Conservation (phyloP, 1,140 invertebrate genomes). For the Drosophila guanche region DNA sequence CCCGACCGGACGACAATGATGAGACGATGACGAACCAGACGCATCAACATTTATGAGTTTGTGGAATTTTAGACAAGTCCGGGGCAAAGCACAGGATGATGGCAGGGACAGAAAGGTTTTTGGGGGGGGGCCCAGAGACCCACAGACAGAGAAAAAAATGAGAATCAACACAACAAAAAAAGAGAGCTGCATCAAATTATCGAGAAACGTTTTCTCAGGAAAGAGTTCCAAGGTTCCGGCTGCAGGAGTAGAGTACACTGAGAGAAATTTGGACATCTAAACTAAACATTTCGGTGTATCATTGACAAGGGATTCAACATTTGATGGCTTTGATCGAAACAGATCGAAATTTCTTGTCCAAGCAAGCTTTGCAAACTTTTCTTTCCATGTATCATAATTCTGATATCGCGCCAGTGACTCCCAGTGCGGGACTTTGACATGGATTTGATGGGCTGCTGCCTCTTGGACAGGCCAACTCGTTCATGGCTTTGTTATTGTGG, state of each 20-base stretch:
- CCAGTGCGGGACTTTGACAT: conserved; percentile 70
- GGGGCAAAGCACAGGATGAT: conserved; percentile 3
- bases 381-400: conserved; percentile 5
- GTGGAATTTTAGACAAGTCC: conserved; percentile 67
- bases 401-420: conserved; percentile 20
- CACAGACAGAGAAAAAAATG: conserved; percentile 15
- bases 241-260: too few relatives aligned
- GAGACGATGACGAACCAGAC: conserved; percentile 68
- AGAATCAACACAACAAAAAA: conserved; percentile 15
- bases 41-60: conserved; percentile 77
- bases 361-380: too few relatives aligned
- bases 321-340: too few relatives aligned
- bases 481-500: conserved; percentile 27
- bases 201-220: conserved; percentile 67
- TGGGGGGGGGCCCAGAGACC: neutral
- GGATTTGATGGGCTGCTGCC: conserved; percentile 67
- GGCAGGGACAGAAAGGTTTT: conserved; percentile 5
- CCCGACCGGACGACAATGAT: conserved; percentile 33
- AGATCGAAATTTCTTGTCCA: too few relatives aligned
- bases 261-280: too few relatives aligned
- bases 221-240: conserved; percentile 27
- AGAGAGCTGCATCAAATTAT: conserved; percentile 62
- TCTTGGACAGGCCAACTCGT: conserved; percentile 14
- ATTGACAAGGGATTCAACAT: too few relatives aligned
- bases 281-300: too few relatives aligned